Evolutionary conservation across 2,797 vertebrate genomes (phyloP).

Genomic region (Chloroceryle amazona): DNA sequence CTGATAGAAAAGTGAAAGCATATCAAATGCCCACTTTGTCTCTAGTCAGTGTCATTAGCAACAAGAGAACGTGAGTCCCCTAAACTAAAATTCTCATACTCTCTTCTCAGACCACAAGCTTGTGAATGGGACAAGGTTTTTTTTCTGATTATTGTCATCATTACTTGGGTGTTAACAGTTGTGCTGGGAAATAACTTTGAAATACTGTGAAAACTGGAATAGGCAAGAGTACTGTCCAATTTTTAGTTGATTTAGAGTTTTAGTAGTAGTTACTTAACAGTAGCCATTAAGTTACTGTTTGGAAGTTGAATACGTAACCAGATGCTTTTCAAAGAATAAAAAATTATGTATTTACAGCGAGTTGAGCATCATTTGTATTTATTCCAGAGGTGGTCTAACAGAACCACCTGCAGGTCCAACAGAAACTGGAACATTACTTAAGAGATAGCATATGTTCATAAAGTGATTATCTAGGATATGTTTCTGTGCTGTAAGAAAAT

Average conservation of each 20-base stretch:
- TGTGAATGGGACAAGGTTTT: not conserved
- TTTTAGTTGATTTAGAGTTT: not conserved
- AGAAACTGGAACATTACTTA: not conserved
- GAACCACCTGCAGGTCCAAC: not conserved
- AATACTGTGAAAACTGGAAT: not conserved
- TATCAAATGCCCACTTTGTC: not conserved
- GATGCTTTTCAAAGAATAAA: conserved; percentile 8
- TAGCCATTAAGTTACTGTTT: not conserved
- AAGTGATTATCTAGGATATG: not conserved
- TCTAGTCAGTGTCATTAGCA: not conserved
- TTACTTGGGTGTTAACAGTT: not conserved
- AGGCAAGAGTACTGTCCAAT: not conserved
- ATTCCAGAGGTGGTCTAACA: not conserved
- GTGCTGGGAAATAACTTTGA: not conserved
- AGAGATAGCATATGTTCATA: not conserved
- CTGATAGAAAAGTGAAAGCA: not conserved
- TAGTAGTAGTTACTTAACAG: not conserved
- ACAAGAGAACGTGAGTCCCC: not conserved
- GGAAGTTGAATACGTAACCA: not conserved
- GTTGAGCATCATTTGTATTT: not conserved
- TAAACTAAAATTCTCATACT: not conserved
- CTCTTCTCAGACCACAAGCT: not conserved
- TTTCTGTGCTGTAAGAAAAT: not conserved
- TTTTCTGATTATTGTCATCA: not conserved
- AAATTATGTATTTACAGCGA: not conserved